These are phyloP conservation scores for Corythornis cristatus DNA, from an alignment of 2,113 vertebrate genomes.

Conservation along the genomic window DNA sequence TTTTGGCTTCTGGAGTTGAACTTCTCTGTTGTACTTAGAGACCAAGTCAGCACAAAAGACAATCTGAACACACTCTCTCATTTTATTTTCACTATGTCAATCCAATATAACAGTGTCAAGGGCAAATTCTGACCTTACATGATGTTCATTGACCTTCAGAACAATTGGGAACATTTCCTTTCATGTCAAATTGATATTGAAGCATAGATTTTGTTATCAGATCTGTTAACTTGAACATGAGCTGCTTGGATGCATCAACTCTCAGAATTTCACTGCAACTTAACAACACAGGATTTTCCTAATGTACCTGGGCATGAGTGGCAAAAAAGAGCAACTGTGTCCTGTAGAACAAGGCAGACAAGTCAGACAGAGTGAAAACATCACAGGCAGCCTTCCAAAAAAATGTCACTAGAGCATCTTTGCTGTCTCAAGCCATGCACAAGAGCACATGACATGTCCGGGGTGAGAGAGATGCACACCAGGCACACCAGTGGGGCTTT, in stretches of 20 bases:
- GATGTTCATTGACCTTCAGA: neutral
- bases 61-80: neutral
- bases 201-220: neutral
- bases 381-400: neutral
- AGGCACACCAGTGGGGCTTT: rapidly evolving
- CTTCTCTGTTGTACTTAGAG: neutral
- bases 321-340: neutral
- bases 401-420: neutral
- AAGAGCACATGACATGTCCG: neutral
- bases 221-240: neutral
- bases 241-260: neutral
- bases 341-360: neutral
- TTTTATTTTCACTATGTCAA: neutral
- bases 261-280: neutral
- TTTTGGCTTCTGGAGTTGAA: neutral
- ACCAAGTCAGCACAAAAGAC: neutral
- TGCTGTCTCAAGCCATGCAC: neutral
- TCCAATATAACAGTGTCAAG: neutral
- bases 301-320: neutral
- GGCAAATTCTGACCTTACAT: neutral
- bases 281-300: neutral
- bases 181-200: neutral
- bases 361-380: neutral
- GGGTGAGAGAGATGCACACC: neutral
- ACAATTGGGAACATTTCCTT: neutral